Evolutionary conservation across 2,888 invertebrate species (phyloP).

Genomic region (Cephus runcator): DNA sequence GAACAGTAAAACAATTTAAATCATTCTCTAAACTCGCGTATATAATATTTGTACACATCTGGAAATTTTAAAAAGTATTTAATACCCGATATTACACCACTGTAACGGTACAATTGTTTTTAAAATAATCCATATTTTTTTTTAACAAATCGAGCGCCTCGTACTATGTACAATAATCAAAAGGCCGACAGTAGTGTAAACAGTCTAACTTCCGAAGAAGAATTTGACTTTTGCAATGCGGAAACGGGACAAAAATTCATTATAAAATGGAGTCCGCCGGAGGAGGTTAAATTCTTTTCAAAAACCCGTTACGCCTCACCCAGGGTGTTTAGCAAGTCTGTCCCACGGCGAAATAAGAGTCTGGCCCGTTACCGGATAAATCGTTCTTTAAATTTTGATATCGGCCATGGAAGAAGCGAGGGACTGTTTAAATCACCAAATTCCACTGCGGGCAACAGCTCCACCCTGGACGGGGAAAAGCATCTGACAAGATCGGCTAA

Average conservation of each 20-base stretch:
- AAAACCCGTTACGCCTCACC: conserved; percentile 42
- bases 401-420: conserved; percentile 25
- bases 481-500: conserved; percentile 53
- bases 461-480: conserved; percentile 30
- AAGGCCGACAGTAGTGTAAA: conserved; percentile 29
- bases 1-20: not conserved
- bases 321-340: conserved; percentile 39
- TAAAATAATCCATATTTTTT: not conserved
- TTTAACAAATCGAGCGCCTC: not conserved
- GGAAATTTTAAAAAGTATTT: not conserved
- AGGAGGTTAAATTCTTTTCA: conserved; percentile 35
- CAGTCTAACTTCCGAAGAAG: conserved; percentile 29
- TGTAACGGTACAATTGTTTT: not conserved
- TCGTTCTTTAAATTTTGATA: conserved; percentile 50
- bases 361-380: conserved; percentile 43
- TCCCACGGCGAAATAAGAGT: conserved; percentile 40
- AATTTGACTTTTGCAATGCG: conserved; percentile 35
- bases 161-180: conserved; percentile 34
- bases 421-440: conserved; percentile 38
- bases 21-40: not conserved
- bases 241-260: conserved; percentile 37
- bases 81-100: not conserved
- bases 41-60: not conserved
- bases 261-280: conserved; percentile 42
- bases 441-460: conserved; percentile 33